phyloP scores from a whole-genome alignment of 1,140 invertebrate species.

The Temnothorax longispinosus region DNA sequence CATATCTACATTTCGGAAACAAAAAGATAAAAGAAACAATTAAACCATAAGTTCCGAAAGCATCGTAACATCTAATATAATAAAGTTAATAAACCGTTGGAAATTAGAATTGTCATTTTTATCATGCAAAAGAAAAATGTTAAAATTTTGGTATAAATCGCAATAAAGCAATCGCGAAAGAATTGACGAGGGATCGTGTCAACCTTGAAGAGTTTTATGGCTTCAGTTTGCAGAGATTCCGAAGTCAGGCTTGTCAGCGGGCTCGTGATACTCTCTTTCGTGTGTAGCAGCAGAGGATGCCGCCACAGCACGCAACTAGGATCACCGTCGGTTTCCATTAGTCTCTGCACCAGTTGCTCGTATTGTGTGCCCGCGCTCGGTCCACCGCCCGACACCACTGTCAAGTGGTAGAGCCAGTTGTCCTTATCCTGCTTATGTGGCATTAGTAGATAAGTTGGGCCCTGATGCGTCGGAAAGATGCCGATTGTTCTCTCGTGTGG shows the following conservation, averaged over 20 bases:
- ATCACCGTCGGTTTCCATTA: slow-evolving; percentile 98
- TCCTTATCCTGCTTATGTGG: slow-evolving; percentile 96
- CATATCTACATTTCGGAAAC: background rate
- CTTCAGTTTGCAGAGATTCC: slow-evolving; percentile 94
- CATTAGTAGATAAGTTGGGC: slow-evolving; percentile 96
- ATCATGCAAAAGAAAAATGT: background rate
- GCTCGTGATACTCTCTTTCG: slow-evolving; percentile 94
- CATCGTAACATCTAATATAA: background rate
- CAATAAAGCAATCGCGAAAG: background rate
- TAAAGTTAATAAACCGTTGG: background rate
- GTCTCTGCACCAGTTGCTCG: slow-evolving; percentile 96
- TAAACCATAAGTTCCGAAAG: background rate
- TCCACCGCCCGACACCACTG: slow-evolving; percentile 96
- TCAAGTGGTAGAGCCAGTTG: slow-evolving; percentile 97
- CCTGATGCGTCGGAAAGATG: slow-evolving; percentile 96
- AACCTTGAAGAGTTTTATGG: slow-evolving; percentile 97
- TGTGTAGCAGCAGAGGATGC: slow-evolving; percentile 96
- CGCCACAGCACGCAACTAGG: slow-evolving; percentile 97
- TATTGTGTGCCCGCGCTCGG: slow-evolving; percentile 96
- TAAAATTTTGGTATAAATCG: background rate
- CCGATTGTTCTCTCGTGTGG: slow-evolving; percentile 93
- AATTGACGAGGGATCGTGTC: background rate
- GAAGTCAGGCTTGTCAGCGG: slow-evolving; percentile 95
- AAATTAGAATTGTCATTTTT: slow-evolving; percentile 14
- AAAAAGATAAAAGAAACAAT: background rate